A percentile compares a stretch with the other conserved stretches of the same genome.
These are phyloP conservation scores for Arnoldichthys spilopterus DNA, from an alignment of 2,797 vertebrate genomes.

Conservation along the genomic window DNA sequence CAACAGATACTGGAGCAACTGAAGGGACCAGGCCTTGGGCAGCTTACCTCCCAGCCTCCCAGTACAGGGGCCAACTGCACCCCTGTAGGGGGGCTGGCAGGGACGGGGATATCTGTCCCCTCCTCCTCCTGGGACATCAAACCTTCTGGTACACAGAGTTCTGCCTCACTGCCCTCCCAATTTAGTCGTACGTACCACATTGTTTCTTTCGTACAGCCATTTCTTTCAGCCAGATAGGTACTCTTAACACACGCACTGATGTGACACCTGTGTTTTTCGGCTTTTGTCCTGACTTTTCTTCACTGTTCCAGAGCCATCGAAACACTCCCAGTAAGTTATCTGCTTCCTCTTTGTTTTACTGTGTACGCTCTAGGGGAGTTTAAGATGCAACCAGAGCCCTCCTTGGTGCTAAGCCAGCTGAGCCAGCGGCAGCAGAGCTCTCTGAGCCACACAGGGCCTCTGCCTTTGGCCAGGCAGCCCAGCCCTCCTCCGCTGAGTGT, in stretches of 20 bases:
- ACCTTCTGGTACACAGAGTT: constrained; percentile 77
- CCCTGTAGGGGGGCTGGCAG: constrained; percentile 70
- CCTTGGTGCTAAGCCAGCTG: constrained; percentile 92
- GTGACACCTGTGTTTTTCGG: neutral
- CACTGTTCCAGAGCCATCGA: neutral
- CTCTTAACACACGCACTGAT: neutral
- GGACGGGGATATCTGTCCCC: constrained; percentile 67
- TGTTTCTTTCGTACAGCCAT: neutral
- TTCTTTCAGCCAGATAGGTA: neutral
- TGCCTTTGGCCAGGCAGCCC: constrained; percentile 74
- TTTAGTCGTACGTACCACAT: constrained; percentile 83
- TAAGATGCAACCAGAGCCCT: constrained; percentile 94
- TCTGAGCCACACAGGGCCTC: constrained; percentile 53
- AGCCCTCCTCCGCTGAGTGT: constrained; percentile 63
- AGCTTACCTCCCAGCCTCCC: constrained; percentile 76
- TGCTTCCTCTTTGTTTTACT: neutral
- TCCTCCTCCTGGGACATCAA: constrained; percentile 87
- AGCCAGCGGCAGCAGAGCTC: constrained; percentile 86
- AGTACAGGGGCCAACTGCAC: constrained; percentile 72
- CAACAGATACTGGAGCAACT: constrained; percentile 91
- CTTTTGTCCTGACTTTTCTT: neutral
- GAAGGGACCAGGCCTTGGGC: constrained; percentile 87
- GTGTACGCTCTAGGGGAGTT: constrained; percentile 80
- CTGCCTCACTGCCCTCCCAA: constrained; percentile 80
- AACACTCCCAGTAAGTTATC: neutral